Base-by-base conservation (phyloP, 1,140 invertebrate genomes). In the Scaptodrosophila lebanonensis region DNA sequence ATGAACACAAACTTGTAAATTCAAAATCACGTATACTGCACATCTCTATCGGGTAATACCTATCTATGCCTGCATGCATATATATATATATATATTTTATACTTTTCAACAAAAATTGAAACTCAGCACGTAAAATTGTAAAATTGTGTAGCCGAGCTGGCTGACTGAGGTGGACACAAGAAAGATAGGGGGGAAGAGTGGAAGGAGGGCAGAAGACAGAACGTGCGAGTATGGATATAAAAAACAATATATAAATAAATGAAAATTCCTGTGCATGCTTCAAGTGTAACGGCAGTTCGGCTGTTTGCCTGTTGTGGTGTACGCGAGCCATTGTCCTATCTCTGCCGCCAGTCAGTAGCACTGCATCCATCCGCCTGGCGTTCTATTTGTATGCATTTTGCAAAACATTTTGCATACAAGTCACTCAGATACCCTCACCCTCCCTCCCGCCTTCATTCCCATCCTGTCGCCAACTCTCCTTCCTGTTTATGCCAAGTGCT, bases 191-290 rank as follows among this genome's bases (percentile, higher is more conserved):
- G n/a, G n/a, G n/a, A n/a, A n/a, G n/a, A n/a, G n/a, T n/a, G n/a
- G n/a, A n/a, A n/a, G n/a, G n/a, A n/a, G n/a, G n/a, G n/a, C n/a
- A n/a, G n/a, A n/a, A n/a, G n/a, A n/a, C n/a, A n/a, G n/a, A n/a
- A n/a, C n/a, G n/a, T n/a, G n/a, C n/a, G n/a, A n/a, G n/a, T n/a
- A n/a, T 56, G 70, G 75, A 65, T 82, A 79, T 79, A 79, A 82
- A 79, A 82, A 76, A 79, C 73, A 79, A 79, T 79, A 79, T 79
- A 79, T 79, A 79, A 79, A 79, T 79, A 77, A 77, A 79, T 79
- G 73, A 79, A 79, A 79, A 79, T 77, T 77, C 73, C 73, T 73
- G 73, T 79, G 73, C 73, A 79, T 79, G 73, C 73, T 79, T 79
- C 73, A 79, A 79, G 73, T 79, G 75, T 77, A 25, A 4, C 22